Conservation (phyloP, 2,797 vertebrate species). For the Notolepis coatsorum region DNA sequence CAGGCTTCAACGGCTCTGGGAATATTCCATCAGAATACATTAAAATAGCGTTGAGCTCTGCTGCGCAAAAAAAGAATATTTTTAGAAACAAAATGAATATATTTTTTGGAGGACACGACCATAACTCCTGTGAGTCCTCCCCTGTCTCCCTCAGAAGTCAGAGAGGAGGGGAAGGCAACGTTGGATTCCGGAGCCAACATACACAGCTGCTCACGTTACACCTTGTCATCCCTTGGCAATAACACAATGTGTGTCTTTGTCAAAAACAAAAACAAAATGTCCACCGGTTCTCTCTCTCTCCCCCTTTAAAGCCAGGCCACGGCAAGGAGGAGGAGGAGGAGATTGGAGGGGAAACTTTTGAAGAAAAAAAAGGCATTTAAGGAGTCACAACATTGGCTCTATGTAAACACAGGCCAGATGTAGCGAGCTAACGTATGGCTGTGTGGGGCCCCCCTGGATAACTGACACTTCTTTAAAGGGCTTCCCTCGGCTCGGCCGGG, state of each 20-base stretch:
- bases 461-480: constrained; percentile 54
- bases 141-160: constrained; percentile 33
- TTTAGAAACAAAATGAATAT: neutral
- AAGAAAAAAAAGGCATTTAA: constrained; percentile 51
- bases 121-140: neutral
- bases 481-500: constrained; percentile 14
- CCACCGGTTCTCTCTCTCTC: constrained; percentile 24
- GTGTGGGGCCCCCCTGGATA: constrained; percentile 16
- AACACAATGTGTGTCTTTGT: constrained; percentile 79
- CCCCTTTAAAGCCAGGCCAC: constrained; percentile 14
- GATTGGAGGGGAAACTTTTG: constrained; percentile 32
- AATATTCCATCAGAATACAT: neutral
- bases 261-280: constrained; percentile 72
- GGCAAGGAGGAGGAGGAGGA: neutral
- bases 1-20: no score
- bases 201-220: constrained; percentile 79
- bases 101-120: neutral
- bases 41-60: neutral
- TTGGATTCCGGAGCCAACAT: constrained; percentile 69
- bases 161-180: constrained; percentile 52
- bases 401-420: constrained; percentile 72
- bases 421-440: constrained; percentile 43
- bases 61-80: neutral
- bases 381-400: constrained; percentile 60
- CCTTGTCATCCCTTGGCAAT: constrained; percentile 76